Base-by-base conservation (phyloP, 2,888 invertebrate genomes). In the Sinotaia quadrata region DNA sequence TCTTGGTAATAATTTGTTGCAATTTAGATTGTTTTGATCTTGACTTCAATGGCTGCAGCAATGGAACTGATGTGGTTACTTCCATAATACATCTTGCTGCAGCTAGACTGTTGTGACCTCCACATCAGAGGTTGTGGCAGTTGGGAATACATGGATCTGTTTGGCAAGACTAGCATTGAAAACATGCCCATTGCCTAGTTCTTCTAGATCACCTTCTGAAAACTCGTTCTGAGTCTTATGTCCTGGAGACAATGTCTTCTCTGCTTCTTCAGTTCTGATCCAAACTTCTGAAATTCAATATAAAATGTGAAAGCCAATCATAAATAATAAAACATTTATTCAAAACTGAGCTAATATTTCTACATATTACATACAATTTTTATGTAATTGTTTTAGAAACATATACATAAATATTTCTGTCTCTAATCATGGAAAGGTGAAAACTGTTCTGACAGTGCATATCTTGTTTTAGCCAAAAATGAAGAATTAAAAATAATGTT, bases 131-230 rank as follows among this genome's bases (percentile, higher is more conserved):
- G 61, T 71, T 18, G 69, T 65, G n/a, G 66, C 57, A 8, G 89
- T 88, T 7, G 90, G 91, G 77, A 96, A 91, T 31, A 97, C 95
- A 84, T 97, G 95, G 36, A 97, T 93, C 88, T 97, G 97, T 85
- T 93, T 93, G 68, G 95, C 95, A 89, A 95, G 95, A 77, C 95
- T 95, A 75, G 93, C 93, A 88, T 97, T 96, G 89, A 96, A 97
- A 27, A 97, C 94, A 88, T 97, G 96, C 0, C 84, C 95, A 90
- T 33, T 94, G 94, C 82, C 95, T 89, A 81, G 96, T 47, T 72
- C 74, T 24, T 66, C 49, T 70, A 72, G 29, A 29, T 69, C 68
- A 57, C 61, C 60, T 51, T 71, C 69, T 44, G 49, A 65, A 47
- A 21, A 41, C 24, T 60, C 54, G 37, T 24, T 44, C 47, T 56